phyloP scores from a whole-genome alignment of 2,113 vertebrate genomes.

The Plectropomus leopardus region DNA sequence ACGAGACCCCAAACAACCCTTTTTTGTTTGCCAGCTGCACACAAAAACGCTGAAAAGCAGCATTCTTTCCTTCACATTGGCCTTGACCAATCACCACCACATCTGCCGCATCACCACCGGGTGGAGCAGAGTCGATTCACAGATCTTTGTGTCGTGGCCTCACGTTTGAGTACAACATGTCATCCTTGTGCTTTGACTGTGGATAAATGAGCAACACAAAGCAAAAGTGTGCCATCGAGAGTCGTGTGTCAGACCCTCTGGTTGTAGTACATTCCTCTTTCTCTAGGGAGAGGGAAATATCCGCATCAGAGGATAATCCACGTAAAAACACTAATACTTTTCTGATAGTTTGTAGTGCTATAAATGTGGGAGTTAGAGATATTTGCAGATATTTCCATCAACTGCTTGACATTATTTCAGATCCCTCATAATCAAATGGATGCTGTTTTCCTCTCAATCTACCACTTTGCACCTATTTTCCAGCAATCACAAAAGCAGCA shows the following conservation, averaged over 20 bases:
- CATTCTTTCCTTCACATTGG: neutral
- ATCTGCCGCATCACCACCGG: neutral
- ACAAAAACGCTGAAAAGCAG: neutral
- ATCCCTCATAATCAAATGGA: neutral
- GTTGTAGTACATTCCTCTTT: neutral
- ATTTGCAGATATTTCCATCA: slow-evolving; percentile 7
- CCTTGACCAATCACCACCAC: slow-evolving; percentile 6
- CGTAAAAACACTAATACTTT: neutral
- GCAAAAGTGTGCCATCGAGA: neutral
- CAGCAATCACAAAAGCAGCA: slow-evolving; percentile 25
- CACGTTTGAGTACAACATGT: neutral
- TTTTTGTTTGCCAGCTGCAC: neutral
- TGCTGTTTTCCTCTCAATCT: slow-evolving; percentile 7
- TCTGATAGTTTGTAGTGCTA: neutral
- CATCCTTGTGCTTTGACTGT: neutral
- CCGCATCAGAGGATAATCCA: neutral
- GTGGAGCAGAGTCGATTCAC: neutral
- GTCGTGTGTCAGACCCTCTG: neutral
- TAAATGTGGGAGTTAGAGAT: no score
- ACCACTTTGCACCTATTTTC: slow-evolving; percentile 36
- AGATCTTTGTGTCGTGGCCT: neutral
- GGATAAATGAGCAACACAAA: slow-evolving; percentile 38
- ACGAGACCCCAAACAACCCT: neutral
- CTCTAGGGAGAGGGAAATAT: neutral
- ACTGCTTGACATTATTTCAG: neutral